These are phyloP conservation scores for Casuarius casuarius DNA, from an alignment of 2,113 vertebrate genomes.

Conservation along the genomic window DNA sequence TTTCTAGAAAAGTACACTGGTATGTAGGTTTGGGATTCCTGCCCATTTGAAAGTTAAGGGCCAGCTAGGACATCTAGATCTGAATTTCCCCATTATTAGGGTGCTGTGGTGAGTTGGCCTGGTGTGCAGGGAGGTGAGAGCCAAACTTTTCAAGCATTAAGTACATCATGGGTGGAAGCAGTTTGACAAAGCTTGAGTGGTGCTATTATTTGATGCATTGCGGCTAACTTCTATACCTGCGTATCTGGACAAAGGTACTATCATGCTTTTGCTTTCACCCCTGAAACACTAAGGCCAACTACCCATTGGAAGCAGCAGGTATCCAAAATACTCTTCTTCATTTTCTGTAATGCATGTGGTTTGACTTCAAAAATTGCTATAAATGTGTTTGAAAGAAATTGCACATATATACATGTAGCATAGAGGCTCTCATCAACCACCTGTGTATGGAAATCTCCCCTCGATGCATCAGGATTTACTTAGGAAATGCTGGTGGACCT, in stretches of 20 bases:
- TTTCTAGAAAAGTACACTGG: slow-evolving; percentile 18
- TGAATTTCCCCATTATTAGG: not conserved
- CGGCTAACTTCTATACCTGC: not conserved
- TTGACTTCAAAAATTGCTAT: slow-evolving; percentile 11
- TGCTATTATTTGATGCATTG: slow-evolving; percentile 5
- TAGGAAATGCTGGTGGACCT: slow-evolving; percentile 29
- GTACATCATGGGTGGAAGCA: not conserved
- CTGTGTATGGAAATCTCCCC: not conserved
- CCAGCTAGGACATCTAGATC: slow-evolving; percentile 22
- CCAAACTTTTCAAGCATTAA: slow-evolving; percentile 31
- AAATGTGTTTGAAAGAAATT: not conserved
- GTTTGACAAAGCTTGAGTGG: not conserved
- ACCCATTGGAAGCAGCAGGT: not conserved
- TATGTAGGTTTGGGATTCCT: slow-evolving; percentile 31
- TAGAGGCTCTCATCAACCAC: not conserved
- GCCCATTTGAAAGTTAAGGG: not conserved
- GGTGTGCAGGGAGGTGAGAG: slow-evolving; percentile 14
- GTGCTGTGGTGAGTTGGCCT: not conserved
- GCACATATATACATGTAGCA: not conserved
- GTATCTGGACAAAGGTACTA: not conserved
- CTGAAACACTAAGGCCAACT: not conserved
- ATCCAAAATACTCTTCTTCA: not conserved
- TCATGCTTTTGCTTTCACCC: not conserved
- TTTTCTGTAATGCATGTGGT: not conserved
- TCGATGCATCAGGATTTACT: slow-evolving; percentile 1